These are phyloP conservation scores for Sebastolobus altivelis DNA, from an alignment of 2,797 vertebrate genomes.

Conservation along the genomic window DNA sequence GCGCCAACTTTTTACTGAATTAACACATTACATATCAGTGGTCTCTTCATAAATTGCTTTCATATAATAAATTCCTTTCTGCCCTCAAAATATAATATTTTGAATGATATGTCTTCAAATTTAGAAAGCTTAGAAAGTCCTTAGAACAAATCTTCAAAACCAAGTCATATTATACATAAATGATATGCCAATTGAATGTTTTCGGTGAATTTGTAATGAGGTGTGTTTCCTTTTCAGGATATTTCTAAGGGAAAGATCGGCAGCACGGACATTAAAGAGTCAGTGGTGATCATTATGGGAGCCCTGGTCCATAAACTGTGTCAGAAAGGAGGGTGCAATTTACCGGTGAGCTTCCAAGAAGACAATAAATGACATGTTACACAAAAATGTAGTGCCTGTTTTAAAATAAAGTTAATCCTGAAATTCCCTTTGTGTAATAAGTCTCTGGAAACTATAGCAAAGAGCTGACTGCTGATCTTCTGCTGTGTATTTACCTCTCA, in stretches of 20 bases:
- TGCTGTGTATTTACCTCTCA: constrained; percentile 66
- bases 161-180: neutral
- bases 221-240: constrained; percentile 78
- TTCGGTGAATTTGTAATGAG: neutral
- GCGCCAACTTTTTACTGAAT: neutral
- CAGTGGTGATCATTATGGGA: constrained; percentile 93
- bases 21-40: neutral
- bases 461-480: neutral
- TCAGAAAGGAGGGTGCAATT: constrained; percentile 89
- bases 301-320: constrained; percentile 93
- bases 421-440: neutral
- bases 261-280: constrained; percentile 93
- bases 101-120: neutral
- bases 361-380: neutral
- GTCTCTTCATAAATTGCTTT: neutral
- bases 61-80: neutral
- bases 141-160: neutral
- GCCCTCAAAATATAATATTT: neutral
- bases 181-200: neutral
- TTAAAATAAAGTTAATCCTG: neutral
- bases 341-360: constrained; percentile 86
- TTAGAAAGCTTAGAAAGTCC: neutral
- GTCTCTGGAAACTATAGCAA: neutral
- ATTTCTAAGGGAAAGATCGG: constrained; percentile 90
- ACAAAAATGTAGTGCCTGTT: neutral